Conservation (phyloP, 2,113 vertebrate species). For the Stigmatopora nigra region DNA sequence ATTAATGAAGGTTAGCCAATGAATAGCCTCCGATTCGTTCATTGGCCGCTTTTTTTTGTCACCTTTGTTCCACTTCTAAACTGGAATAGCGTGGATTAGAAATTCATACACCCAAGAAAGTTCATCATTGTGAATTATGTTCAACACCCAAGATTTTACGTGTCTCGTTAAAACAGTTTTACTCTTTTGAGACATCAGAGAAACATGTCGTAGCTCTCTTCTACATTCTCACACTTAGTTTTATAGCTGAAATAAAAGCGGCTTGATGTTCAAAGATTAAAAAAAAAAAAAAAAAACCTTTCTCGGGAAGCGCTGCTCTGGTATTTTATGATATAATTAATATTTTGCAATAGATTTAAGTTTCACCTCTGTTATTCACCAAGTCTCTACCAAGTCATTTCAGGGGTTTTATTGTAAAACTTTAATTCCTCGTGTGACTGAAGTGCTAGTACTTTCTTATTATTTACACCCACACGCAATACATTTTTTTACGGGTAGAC, state of each 20-base stretch:
- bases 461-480: neutral
- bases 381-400: constrained; percentile 6
- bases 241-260: constrained; percentile 30
- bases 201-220: constrained; percentile 8
- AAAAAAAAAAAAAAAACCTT: constrained; percentile 11
- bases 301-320: neutral
- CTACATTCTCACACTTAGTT: constrained; percentile 3
- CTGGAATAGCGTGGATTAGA: neutral
- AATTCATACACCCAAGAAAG: neutral
- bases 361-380: constrained; percentile 6
- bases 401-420: constrained; percentile 15
- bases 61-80: neutral
- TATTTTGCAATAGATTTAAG: constrained; percentile 14
- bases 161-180: constrained; percentile 1
- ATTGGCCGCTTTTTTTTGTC: neutral
- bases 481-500: constrained; percentile 1
- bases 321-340: constrained; percentile 27
- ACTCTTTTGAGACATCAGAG: neutral
- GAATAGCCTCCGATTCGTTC: neutral
- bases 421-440: constrained; percentile 4
- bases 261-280: constrained; percentile 13
- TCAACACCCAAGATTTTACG: neutral
- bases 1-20: too few species aligned
- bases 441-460: neutral
- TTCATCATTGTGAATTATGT: neutral